phyloP scores from a whole-genome alignment of 2,113 vertebrate species.

The Ageneiosus marmoratus region DNA sequence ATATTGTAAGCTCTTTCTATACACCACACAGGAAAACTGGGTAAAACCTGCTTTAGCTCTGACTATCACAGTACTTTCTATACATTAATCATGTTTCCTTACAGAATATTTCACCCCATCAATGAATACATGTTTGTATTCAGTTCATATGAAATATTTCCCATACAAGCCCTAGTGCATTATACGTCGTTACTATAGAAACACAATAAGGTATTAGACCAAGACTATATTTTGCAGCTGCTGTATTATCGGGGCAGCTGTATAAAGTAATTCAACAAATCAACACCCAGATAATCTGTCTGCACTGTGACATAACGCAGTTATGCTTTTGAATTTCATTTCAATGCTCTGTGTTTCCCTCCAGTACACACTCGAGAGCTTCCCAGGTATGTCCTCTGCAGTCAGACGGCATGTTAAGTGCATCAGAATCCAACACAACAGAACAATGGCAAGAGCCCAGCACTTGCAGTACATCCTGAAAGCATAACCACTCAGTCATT shows the following conservation, averaged over 20 bases:
- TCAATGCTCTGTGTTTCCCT: background rate
- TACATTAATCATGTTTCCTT: no score
- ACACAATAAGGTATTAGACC: background rate
- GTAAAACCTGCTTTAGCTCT: background rate
- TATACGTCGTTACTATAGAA: background rate
- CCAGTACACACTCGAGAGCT: constrained; percentile 34
- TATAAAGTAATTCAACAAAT: background rate
- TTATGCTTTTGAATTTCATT: background rate
- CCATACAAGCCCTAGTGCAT: background rate
- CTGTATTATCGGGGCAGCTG: background rate
- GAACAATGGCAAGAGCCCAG: background rate
- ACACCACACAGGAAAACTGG: background rate
- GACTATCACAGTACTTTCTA: background rate
- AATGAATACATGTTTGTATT: no score
- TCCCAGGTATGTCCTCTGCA: constrained; percentile 20
- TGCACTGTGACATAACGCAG: background rate
- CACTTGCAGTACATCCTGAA: constrained; percentile 4
- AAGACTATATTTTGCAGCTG: background rate
- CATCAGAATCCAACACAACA: constrained; percentile 15
- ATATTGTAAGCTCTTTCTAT: no score
- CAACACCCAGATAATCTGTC: background rate
- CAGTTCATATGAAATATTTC: background rate
- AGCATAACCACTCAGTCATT: background rate
- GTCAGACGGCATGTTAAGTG: constrained; percentile 6
- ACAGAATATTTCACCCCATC: no score